Evolutionary conservation across 2,797 vertebrate genomes (phyloP).

Genomic region (Malurus splendens): DNA sequence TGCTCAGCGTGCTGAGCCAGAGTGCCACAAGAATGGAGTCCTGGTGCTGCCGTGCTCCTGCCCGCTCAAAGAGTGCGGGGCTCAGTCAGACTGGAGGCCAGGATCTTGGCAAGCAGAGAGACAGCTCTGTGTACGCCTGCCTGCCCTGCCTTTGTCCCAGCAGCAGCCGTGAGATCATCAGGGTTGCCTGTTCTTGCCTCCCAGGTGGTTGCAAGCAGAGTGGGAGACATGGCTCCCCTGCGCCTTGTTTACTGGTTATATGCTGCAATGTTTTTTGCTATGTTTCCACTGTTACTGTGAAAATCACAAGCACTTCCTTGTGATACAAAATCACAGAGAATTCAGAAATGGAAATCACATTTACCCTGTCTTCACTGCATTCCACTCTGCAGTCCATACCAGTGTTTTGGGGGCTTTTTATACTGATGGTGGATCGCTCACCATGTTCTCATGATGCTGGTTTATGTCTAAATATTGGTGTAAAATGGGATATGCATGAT

Average conservation of each 20-base stretch:
- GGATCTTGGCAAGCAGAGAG: background rate
- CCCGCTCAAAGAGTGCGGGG: fast-evolving
- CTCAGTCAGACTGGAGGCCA: fast-evolving
- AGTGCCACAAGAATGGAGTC: background rate
- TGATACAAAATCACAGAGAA: background rate
- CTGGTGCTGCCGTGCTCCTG: background rate
- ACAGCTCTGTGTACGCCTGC: background rate
- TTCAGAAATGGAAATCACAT: background rate
- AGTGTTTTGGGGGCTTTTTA: background rate
- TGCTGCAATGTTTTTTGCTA: background rate
- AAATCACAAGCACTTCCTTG: background rate
- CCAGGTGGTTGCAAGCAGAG: background rate
- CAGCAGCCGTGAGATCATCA: background rate
- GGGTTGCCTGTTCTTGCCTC: background rate
- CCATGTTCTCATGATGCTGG: background rate
- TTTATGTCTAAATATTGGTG: slow-evolving; percentile 11
- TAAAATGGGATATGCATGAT: slow-evolving; percentile 45
- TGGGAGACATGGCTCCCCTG: background rate
- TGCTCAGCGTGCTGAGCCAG: background rate
- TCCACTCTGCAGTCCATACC: background rate
- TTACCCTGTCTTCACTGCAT: slow-evolving; percentile 17
- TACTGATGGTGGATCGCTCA: background rate
- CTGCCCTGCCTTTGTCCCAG: background rate
- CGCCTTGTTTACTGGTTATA: background rate
- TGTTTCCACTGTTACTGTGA: background rate